phyloP scores from a whole-genome alignment of 1,140 invertebrate genomes.

The Psix sp. region DNA sequence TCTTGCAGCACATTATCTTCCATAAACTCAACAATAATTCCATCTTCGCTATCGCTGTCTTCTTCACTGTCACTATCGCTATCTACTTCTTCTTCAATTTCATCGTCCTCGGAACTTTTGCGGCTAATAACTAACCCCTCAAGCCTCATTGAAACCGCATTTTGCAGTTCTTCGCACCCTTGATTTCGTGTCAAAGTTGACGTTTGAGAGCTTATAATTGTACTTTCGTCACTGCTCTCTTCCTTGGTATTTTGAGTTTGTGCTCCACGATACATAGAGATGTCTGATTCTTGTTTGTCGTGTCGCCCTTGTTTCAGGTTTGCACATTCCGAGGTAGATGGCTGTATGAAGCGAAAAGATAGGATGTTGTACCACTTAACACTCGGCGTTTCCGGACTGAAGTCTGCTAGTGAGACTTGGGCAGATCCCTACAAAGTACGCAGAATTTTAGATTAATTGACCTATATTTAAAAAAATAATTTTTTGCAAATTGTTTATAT shows the following conservation, averaged over 20 bases:
- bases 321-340: constrained; percentile 69
- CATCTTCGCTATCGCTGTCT: constrained; percentile 77
- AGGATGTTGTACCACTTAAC: constrained; percentile 97
- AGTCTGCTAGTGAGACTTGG: constrained; percentile 96
- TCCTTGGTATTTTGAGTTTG: constrained; percentile 80
- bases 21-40: constrained; percentile 77
- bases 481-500: constrained; percentile 1
- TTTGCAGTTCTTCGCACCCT: constrained; percentile 80
- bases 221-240: constrained; percentile 97
- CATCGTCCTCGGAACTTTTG: constrained; percentile 77
- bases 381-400: constrained; percentile 87
- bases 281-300: constrained; percentile 78
- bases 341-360: constrained; percentile 90
- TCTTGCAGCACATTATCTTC: constrained; percentile 77
- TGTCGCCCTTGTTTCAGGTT: constrained; percentile 65
- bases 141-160: constrained; percentile 79
- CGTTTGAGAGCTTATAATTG: constrained; percentile 96
- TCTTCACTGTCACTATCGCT: constrained; percentile 80
- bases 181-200: constrained; percentile 96
- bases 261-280: constrained; percentile 69
- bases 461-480: background rate
- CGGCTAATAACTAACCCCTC: constrained; percentile 79
- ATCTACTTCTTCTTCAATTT: constrained; percentile 80
- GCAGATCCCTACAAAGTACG: constrained; percentile 88
- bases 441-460: background rate